Conservation (phyloP, 2,113 vertebrate genomes). For the Pycnonotus jocosus region DNA sequence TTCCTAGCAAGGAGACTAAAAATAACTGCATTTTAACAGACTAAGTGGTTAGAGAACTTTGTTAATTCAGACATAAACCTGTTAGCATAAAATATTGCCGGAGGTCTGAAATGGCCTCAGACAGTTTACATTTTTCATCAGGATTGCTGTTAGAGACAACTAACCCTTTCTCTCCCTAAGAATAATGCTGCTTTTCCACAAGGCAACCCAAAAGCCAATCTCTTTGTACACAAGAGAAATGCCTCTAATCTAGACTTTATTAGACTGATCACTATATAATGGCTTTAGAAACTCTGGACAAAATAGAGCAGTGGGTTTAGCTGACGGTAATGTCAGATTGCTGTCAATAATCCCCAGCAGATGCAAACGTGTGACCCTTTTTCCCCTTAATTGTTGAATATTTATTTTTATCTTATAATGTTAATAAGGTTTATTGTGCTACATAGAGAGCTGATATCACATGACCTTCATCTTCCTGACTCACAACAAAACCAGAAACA, state of each 20-base stretch:
- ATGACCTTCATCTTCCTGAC: conserved; percentile 56
- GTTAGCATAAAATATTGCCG: conserved; percentile 48
- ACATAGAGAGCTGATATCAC: conserved; percentile 37
- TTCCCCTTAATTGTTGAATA: conserved; percentile 55
- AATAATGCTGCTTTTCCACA: conserved; percentile 53
- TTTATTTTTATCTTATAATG: conserved; percentile 66
- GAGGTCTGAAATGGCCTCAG: conserved; percentile 44
- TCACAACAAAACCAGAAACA: conserved; percentile 57
- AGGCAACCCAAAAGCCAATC: conserved; percentile 55
- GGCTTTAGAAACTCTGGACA: conserved; percentile 61
- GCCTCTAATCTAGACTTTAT: conserved; percentile 60
- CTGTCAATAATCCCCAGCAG: conserved; percentile 59
- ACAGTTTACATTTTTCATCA: conserved; percentile 59
- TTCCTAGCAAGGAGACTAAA: not conserved
- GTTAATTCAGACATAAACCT: conserved; percentile 54
- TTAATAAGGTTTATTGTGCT: conserved; percentile 63
- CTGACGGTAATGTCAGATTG: conserved; percentile 47
- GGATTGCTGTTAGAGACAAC: conserved; percentile 36
- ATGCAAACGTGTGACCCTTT: conserved; percentile 60
- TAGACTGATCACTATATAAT: conserved; percentile 69
- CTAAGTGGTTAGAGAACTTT: conserved; percentile 49
- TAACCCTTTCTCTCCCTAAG: conserved; percentile 48
- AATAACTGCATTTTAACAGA: conserved; percentile 36
- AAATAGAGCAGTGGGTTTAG: conserved; percentile 58
- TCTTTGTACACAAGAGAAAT: conserved; percentile 58